Conservation (phyloP, 2,797 vertebrate species). For the Benthosema pterotum region DNA sequence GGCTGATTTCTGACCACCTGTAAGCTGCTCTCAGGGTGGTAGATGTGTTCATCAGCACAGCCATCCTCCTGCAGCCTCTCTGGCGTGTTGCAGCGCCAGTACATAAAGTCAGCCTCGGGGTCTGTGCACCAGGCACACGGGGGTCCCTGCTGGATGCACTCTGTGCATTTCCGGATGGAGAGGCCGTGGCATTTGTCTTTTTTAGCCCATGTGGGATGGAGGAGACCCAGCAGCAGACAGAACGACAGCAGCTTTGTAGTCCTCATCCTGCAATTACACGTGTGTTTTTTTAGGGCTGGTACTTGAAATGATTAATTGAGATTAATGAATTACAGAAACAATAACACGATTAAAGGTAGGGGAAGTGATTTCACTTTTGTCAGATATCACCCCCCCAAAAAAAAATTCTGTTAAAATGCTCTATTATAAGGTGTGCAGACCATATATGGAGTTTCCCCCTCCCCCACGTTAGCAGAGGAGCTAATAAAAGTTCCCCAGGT, state of each 20-base stretch:
- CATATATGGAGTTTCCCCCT: no score
- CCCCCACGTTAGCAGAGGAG: no score
- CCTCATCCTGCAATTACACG: conserved; percentile 49
- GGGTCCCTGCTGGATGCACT: conserved; percentile 50
- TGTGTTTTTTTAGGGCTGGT: not conserved
- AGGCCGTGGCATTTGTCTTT: conserved; percentile 26
- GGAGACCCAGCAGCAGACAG: conserved; percentile 44
- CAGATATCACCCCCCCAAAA: no score
- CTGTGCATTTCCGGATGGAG: conserved; percentile 37
- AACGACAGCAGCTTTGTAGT: conserved; percentile 34
- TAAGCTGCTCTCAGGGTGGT: conserved; percentile 42
- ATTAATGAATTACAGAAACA: no score
- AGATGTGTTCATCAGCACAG: conserved; percentile 29
- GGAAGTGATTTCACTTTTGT: no score
- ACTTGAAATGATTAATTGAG: no score
- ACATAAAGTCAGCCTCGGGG: not conserved
- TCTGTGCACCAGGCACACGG: conserved; percentile 61
- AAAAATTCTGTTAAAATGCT: no score
- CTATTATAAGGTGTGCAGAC: no score
- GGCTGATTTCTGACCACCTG: conserved; percentile 37
- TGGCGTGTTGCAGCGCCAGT: conserved; percentile 41
- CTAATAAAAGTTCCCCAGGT: no score
- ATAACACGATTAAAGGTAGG: no score
- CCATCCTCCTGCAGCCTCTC: conserved; percentile 21
- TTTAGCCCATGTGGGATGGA: conserved; percentile 11